Conservation (phyloP, 2,888 invertebrate genomes). For the Drosophila mulleri region DNA sequence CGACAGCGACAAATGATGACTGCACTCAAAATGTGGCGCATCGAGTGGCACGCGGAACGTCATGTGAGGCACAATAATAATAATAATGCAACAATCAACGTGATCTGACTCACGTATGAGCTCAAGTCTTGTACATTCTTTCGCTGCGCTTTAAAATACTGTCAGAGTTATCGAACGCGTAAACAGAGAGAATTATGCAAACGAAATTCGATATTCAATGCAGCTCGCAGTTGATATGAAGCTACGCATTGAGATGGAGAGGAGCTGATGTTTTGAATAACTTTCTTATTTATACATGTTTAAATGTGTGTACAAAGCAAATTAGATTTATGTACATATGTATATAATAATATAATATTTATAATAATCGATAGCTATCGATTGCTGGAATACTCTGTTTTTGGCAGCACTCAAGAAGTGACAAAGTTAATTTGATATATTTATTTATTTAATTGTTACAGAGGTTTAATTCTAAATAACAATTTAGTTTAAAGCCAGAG, state of each 20-base stretch:
- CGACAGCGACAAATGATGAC: constrained; percentile 44
- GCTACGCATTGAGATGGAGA: neutral
- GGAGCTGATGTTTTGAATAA: neutral
- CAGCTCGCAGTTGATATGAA: neutral
- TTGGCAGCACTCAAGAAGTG: no score
- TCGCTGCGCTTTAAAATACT: neutral
- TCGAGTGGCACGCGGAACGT: constrained; percentile 48
- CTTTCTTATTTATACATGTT: no score
- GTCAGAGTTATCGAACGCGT: neutral
- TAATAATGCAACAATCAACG: constrained; percentile 17
- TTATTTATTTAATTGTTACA: no score
- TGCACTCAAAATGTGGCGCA: constrained; percentile 39
- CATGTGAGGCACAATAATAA: constrained; percentile 38
- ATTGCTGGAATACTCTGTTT: no score
- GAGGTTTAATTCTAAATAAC: no score
- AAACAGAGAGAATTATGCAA: neutral
- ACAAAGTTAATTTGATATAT: no score
- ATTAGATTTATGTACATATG: no score
- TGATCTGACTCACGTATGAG: constrained; percentile 40
- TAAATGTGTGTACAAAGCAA: no score
- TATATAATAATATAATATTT: no score
- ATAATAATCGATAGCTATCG: no score
- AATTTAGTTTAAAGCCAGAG: no score
- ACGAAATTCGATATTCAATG: neutral
- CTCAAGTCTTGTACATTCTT: neutral